phyloP scores from a whole-genome alignment of 2,797 vertebrate genomes.

The Phataginus tricuspis region DNA sequence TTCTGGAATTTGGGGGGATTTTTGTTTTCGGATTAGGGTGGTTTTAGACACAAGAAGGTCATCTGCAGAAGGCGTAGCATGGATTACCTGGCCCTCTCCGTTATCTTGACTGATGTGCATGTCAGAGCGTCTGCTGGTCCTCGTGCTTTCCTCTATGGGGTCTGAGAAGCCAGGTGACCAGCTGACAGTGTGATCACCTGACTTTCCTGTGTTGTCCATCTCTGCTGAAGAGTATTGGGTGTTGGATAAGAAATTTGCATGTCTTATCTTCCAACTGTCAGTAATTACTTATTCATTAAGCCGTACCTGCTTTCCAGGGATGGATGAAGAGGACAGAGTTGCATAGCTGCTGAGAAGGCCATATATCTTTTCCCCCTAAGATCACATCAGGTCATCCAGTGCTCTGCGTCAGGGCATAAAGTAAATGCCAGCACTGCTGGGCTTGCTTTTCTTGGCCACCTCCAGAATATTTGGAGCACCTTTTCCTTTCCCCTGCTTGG shows the following conservation, averaged over 20 bases:
- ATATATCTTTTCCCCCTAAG: background rate
- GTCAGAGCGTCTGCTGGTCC: background rate
- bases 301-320: slow-evolving; percentile 44
- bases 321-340: background rate
- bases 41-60: slow-evolving; percentile 5
- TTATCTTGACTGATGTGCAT: rapidly evolving
- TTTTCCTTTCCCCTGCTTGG: background rate
- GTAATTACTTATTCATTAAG: slow-evolving; percentile 65
- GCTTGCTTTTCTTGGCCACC: background rate
- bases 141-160: background rate
- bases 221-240: background rate
- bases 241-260: slow-evolving; percentile 8
- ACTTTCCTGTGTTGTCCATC: slow-evolving; percentile 44
- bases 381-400: background rate
- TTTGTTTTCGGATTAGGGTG: slow-evolving; percentile 47
- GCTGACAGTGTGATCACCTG: background rate
- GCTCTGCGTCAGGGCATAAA: background rate
- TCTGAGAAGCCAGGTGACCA: background rate
- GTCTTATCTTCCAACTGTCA: slow-evolving; percentile 35
- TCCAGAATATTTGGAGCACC: background rate
- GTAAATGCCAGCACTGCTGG: background rate
- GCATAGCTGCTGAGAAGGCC: background rate
- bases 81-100: background rate
- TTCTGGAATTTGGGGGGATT: slow-evolving; percentile 66
- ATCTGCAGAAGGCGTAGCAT: background rate